phyloP scores from a whole-genome alignment of 1,140 invertebrate species.

The Hylyphantes graminicola region DNA sequence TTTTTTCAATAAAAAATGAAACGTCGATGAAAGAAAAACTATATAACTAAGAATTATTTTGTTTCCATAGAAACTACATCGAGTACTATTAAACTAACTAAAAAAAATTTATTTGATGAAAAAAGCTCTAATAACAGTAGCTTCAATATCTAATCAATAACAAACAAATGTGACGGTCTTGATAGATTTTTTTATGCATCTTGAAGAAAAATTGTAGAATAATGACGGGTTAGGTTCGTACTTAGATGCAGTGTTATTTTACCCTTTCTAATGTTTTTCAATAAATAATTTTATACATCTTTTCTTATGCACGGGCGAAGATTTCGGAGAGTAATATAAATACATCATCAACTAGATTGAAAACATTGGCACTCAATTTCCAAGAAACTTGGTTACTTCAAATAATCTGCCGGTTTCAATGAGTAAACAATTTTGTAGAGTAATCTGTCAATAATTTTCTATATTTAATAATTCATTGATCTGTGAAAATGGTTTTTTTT shows the following conservation, averaged over 20 bases:
- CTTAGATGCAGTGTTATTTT: constrained; percentile 21
- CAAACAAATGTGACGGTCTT: constrained; percentile 30
- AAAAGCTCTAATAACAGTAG: constrained; percentile 39
- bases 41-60: constrained; percentile 23
- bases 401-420: background rate
- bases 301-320: background rate
- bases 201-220: constrained; percentile 15
- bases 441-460: background rate
- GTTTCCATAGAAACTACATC: constrained; percentile 22
- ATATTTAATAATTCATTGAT: background rate
- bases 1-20: background rate
- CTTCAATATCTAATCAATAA: constrained; percentile 50
- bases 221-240: constrained; percentile 29
- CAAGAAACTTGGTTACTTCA: background rate
- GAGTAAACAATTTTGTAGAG: background rate
- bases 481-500: background rate
- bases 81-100: constrained; percentile 40
- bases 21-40: background rate
- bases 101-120: constrained; percentile 19
- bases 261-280: background rate
- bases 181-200: constrained; percentile 33
- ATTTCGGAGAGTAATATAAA: constrained; percentile 18
- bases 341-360: background rate
- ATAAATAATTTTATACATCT: constrained; percentile 12
- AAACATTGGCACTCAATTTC: background rate